phyloP scores from a whole-genome alignment of 2,113 vertebrate genomes.

The Toxotes chatareus region DNA sequence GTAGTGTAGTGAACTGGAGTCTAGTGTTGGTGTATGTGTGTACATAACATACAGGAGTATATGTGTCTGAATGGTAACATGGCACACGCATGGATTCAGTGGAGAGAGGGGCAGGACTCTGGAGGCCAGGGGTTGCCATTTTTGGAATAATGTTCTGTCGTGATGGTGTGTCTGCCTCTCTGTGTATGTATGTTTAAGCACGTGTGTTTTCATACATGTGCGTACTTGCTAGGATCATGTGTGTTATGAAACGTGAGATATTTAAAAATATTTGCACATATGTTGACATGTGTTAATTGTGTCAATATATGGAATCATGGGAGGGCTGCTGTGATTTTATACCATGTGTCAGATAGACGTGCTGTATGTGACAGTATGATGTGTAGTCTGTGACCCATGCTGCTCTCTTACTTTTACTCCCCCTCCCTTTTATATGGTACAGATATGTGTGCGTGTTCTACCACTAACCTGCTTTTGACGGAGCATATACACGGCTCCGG shows the following conservation, averaged over 20 bases:
- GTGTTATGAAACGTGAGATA: not conserved
- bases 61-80: slow-evolving; percentile 1
- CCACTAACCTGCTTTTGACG: slow-evolving; percentile 72
- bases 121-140: not conserved
- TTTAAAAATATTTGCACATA: slow-evolving; percentile 7
- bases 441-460: slow-evolving; percentile 25
- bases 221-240: not conserved
- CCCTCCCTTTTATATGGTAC: slow-evolving; percentile 8
- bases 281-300: not conserved
- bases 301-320: not conserved
- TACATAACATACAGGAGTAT: not conserved
- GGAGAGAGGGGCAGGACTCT: not conserved
- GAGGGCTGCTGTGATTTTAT: slow-evolving; percentile 7
- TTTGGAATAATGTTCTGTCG: not conserved
- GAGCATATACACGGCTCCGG: slow-evolving; percentile 40
- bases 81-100: not conserved
- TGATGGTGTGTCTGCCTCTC: not conserved
- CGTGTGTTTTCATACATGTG: not conserved
- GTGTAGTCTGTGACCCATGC: slow-evolving; percentile 51
- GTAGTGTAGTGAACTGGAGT: slow-evolving; percentile 12
- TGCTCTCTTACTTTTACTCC: not conserved
- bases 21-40: slow-evolving; percentile 2
- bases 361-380: slow-evolving; percentile 58
- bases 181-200: not conserved
- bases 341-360: slow-evolving; percentile 18